phyloP scores from a whole-genome alignment of 2,113 vertebrate species.

The human (Homo sapiens) region DNA sequence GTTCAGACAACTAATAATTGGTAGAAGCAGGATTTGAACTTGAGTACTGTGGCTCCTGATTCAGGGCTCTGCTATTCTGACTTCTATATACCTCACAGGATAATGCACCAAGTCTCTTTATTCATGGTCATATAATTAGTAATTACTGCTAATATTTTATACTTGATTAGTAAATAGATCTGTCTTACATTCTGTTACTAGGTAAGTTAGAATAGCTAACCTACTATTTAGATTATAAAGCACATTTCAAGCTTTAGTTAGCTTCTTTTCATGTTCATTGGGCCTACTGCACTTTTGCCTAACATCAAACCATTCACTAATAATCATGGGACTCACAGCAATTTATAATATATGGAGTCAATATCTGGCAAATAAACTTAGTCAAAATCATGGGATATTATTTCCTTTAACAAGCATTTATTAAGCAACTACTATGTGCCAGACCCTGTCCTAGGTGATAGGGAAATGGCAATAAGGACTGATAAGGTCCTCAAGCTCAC shows the following conservation, averaged over 20 bases:
- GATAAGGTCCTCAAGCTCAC: background rate
- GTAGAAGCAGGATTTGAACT: conserved; percentile 22
- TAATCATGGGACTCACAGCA: background rate
- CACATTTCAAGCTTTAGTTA: background rate
- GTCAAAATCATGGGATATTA: background rate
- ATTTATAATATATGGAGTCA: background rate
- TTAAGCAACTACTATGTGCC: background rate
- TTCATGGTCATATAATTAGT: background rate
- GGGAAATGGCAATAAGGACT: background rate
- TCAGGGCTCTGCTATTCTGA: background rate
- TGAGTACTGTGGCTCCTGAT: background rate
- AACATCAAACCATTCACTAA: background rate
- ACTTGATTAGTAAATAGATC: background rate
- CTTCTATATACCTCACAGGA: background rate
- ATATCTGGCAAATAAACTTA: background rate
- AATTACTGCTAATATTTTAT: background rate
- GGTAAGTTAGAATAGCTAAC: background rate
- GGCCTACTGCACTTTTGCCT: background rate
- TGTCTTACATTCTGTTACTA: background rate
- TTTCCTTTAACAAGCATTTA: background rate
- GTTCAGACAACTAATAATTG: background rate
- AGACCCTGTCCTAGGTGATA: background rate
- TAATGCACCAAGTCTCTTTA: background rate
- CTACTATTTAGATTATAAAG: background rate
- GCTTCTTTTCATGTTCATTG: background rate